A percentile compares a stretch with the other conserved stretches of the same genome.
These are phyloP conservation scores for Drosophila erecta DNA, from an alignment of 1,140 invertebrate genomes.

Conservation along the genomic window DNA sequence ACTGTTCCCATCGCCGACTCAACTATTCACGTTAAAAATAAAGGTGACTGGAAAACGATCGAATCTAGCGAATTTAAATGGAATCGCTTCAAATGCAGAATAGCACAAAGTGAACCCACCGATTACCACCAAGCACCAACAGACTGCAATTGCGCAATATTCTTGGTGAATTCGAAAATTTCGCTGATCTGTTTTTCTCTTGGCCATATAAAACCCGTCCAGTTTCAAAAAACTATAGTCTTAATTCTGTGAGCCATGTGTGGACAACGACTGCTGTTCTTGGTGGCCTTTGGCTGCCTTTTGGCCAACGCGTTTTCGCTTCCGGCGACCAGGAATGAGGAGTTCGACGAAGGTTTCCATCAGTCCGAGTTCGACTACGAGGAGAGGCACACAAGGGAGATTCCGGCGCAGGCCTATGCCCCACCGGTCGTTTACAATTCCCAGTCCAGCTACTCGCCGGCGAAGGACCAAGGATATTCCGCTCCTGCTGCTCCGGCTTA, in stretches of 20 bases:
- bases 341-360: slow-evolving; percentile 43
- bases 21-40: slow-evolving; percentile 1
- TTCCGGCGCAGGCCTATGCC: slow-evolving; percentile 55
- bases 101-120: not conserved
- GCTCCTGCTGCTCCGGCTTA: slow-evolving; percentile 27
- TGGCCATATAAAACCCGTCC: slow-evolving; percentile 48
- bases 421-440: slow-evolving; percentile 56
- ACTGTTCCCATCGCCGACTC: not conserved
- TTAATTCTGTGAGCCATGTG: slow-evolving; percentile 39
- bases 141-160: slow-evolving; percentile 42
- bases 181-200: slow-evolving; percentile 53
- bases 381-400: slow-evolving; percentile 36
- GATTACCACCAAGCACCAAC: slow-evolving; percentile 9
- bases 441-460: slow-evolving; percentile 38
- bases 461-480: slow-evolving; percentile 26
- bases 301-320: slow-evolving; percentile 8
- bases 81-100: slow-evolving; percentile 22
- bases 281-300: slow-evolving; percentile 46
- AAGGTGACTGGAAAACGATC: slow-evolving; percentile 23
- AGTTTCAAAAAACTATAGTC: slow-evolving; percentile 25
- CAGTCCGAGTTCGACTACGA: slow-evolving; percentile 39
- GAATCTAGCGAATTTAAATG: slow-evolving; percentile 34
- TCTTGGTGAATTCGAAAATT: slow-evolving; percentile 23
- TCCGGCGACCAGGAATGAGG: slow-evolving; percentile 20
- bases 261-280: slow-evolving; percentile 33